Conservation (phyloP, 2,797 vertebrate genomes). For the Sorex maritimensis region DNA sequence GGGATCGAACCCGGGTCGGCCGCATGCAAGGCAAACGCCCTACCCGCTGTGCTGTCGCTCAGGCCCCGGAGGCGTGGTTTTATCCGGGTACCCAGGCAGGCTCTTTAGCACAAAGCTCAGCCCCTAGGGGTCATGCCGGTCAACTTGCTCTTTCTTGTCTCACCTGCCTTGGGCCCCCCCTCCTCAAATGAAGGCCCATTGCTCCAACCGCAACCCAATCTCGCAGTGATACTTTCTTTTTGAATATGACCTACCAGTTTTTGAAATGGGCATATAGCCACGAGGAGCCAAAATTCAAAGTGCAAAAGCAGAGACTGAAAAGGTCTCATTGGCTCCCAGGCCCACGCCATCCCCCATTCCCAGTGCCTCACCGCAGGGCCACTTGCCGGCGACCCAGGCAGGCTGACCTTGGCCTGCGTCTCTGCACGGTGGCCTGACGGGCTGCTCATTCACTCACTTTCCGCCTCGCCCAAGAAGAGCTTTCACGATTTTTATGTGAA, state of each 20-base stretch:
- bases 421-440: background rate
- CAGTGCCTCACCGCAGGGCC: no score
- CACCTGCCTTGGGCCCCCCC: background rate
- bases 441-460: background rate
- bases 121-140: background rate
- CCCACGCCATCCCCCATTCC: no score
- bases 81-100: background rate
- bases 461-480: background rate
- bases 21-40: no score
- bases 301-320: background rate
- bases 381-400: no score
- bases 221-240: background rate
- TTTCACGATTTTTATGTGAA: constrained; percentile 24
- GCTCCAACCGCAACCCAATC: no score
- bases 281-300: background rate
- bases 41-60: no score
- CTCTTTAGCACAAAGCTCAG: background rate
- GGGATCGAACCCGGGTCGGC: no score
- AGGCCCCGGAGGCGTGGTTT: constrained; percentile 15
- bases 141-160: background rate
- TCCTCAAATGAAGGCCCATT: background rate
- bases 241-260: background rate
- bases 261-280: background rate
- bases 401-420: background rate
- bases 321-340: no score